Base-by-base conservation (phyloP, 2,888 invertebrate genomes). In the Drosophila neotestacea region DNA sequence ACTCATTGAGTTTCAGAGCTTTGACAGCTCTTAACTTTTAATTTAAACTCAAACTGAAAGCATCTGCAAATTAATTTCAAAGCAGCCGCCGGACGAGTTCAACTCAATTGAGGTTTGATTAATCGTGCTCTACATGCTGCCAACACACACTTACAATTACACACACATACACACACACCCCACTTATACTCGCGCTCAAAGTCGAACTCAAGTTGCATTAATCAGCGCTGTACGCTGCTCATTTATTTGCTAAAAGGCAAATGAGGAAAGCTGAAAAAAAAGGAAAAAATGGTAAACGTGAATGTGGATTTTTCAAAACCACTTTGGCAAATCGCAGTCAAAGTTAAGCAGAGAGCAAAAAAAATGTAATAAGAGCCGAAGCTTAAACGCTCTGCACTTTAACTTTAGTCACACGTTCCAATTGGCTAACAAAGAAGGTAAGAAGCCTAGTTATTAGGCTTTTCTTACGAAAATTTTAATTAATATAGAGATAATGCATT, bases 151-250 rank as follows among this genome's bases (percentile, higher is more conserved):
- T 22, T 16, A 50, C 39, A 36, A 42, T 46, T 47, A 34, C 44
- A 38, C 46, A 30, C 52, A 41, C 38, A 30, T 30, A 9, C 11
- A 44, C 13, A 41, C 7, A 32, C 28, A 47, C 42, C 4, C 50
- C 59, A 59, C 47, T 47, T 52, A 36, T 7, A 39, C 16, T 34
- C 61, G 58, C 42, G 69, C 59, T 70, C 62, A 58, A 75, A 62
- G 71, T 85, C 76, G 73, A 74, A 76, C 73, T 79, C 71, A 73
- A 78, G 75, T 71, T 75, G 87, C 83, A 86, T 86, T 86, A 86
- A 86, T 87, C 85, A 86, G 78, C 81, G 74, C 62, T 76, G 77
- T 83, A 74, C 76, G 83, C 73, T 85, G 85, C 76, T 86, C 85
- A 85, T 85, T 85, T 85, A 85, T 85, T 86, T 74, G 81, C 70